Percentiles rank a stretch among this genome's conserved stretches.
phyloP scores from a whole-genome alignment of 2,113 vertebrate species.

The Promerops cafer region DNA sequence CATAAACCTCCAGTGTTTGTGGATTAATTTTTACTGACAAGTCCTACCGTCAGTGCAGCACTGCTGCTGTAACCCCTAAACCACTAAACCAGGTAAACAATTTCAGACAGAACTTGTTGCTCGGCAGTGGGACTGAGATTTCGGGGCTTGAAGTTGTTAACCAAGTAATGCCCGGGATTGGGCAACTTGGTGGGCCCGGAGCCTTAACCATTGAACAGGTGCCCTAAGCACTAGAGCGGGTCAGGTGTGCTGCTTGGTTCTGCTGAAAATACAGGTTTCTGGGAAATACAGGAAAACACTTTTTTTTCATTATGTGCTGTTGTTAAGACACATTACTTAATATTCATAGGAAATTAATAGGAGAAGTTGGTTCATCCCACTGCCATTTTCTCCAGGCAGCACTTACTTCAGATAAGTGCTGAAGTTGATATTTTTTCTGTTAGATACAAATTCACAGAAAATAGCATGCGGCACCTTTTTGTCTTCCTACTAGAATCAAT shows the following conservation, averaged over 20 bases:
- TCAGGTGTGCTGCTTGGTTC: background rate
- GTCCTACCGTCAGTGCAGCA: too few species aligned
- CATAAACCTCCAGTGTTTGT: background rate
- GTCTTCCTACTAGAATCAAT: background rate
- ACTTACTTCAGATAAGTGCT: background rate
- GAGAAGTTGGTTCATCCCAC: rapidly evolving
- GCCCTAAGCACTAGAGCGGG: too few species aligned
- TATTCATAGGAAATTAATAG: background rate
- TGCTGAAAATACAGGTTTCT: background rate
- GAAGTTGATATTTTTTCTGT: background rate
- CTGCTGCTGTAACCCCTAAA: background rate
- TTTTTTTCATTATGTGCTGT: background rate
- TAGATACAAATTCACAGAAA: background rate
- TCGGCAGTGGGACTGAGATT: background rate
- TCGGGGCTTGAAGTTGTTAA: background rate
- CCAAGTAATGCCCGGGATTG: background rate
- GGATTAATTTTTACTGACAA: background rate
- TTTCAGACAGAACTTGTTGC: background rate
- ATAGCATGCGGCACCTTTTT: rapidly evolving
- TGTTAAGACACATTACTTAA: background rate
- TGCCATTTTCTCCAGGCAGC: background rate
- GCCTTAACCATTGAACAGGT: background rate
- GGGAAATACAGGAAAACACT: background rate
- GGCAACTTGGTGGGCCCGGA: background rate
- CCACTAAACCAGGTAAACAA: background rate